Conservation (phyloP, 2,113 vertebrate species). For the Puntigrus tetrazona region DNA sequence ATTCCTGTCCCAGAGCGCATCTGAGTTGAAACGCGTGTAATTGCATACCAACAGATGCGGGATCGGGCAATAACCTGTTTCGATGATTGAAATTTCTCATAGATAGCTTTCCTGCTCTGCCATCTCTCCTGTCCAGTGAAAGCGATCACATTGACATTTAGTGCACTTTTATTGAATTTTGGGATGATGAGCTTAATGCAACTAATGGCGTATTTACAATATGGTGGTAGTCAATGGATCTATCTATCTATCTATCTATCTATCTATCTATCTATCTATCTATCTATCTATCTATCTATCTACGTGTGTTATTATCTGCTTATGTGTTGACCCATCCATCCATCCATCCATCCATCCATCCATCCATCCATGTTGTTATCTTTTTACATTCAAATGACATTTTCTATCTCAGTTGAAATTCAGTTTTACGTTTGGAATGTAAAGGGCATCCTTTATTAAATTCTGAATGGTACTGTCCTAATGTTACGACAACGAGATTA, state of each 20-base stretch:
- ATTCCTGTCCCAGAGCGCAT: conserved; percentile 22
- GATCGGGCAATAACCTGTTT: conserved; percentile 6
- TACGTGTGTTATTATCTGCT: too few species aligned
- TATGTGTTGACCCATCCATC: neutral
- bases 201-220: conserved; percentile 1
- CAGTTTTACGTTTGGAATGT: neutral
- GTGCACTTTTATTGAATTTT: neutral
- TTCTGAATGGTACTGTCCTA: neutral
- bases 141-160: conserved; percentile 6
- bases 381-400: neutral
- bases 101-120: neutral
- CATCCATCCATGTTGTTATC: neutral
- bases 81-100: conserved; percentile 16
- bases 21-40: neutral
- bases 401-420: neutral
- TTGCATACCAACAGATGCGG: conserved; percentile 26
- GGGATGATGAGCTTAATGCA: conserved; percentile 2
- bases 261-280: neutral
- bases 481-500: neutral
- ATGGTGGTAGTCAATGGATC: neutral
- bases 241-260: neutral
- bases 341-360: neutral
- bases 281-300: neutral
- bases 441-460: neutral
- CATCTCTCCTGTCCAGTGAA: neutral